Evolutionary conservation across 2,797 vertebrate genomes (phyloP).

Genomic region (Helarctos malayanus): DNA sequence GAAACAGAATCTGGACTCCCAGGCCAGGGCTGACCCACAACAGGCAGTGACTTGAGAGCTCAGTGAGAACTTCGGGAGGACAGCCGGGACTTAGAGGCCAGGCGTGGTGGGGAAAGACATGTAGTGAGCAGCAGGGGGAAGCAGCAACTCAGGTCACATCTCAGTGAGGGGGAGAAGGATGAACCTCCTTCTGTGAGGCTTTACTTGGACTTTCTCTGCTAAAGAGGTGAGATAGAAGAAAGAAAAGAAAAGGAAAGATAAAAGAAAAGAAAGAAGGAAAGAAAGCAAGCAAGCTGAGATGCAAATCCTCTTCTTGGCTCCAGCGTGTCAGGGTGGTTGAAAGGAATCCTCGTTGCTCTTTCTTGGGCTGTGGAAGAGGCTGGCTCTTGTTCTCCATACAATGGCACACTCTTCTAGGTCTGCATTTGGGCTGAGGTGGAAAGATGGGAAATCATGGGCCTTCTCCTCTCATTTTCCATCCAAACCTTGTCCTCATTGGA

Average conservation of each 20-base stretch:
- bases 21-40: not conserved
- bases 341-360: not conserved
- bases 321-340: not conserved
- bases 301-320: slow-evolving; percentile 15
- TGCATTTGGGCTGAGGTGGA: not conserved
- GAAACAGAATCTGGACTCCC: slow-evolving; percentile 41
- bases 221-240: not conserved
- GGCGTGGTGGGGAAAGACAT: not conserved
- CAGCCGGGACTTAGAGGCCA: not conserved
- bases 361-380: not conserved
- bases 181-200: not conserved
- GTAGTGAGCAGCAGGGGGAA: not conserved
- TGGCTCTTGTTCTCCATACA: not conserved
- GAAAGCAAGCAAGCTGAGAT: not conserved
- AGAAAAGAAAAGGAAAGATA: not conserved
- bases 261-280: not conserved
- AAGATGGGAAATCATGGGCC: not conserved
- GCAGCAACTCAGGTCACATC: not conserved
- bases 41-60: slow-evolving; percentile 7
- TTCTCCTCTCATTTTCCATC: not conserved
- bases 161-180: not conserved
- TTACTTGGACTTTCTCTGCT: not conserved
- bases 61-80: not conserved
- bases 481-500: not conserved
- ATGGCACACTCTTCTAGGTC: not conserved